These are phyloP conservation scores for Physella acuta DNA, from an alignment of 1,140 invertebrate genomes.

Conservation along the genomic window DNA sequence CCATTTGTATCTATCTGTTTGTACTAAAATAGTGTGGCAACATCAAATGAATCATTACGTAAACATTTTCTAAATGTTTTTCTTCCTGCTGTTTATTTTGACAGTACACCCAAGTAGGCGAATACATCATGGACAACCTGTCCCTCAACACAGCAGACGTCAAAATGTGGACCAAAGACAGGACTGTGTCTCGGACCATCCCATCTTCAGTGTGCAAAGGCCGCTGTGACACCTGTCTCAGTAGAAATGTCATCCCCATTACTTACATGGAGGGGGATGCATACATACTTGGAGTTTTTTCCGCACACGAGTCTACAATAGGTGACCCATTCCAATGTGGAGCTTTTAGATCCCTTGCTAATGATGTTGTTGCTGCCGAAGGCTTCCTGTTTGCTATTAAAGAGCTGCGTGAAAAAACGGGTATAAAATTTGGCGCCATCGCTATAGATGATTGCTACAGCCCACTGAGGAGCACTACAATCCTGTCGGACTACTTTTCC, in stretches of 20 bases:
- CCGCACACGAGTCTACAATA: constrained; percentile 37
- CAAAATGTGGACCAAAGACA: constrained; percentile 13
- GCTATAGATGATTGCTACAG: constrained; percentile 54
- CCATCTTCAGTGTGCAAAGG: constrained; percentile 33
- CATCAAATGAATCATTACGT: background rate
- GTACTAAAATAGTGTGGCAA: too few species aligned
- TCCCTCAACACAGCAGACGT: constrained; percentile 25
- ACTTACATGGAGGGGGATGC: constrained; percentile 40
- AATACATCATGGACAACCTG: constrained; percentile 22
- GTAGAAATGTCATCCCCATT: constrained; percentile 32
- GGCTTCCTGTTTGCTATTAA: constrained; percentile 43
- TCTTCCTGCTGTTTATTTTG: constrained; percentile 18
- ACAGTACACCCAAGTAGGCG: constrained; percentile 28
- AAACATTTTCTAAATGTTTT: background rate
- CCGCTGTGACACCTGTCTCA: constrained; percentile 36
- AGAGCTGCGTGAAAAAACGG: constrained; percentile 29
- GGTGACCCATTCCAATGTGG: constrained; percentile 41
- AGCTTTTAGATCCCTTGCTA: constrained; percentile 32
- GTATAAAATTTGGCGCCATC: constrained; percentile 44
- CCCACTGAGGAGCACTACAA: constrained; percentile 30
- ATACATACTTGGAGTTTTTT: constrained; percentile 47
- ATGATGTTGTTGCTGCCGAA: constrained; percentile 41
- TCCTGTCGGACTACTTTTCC: constrained; percentile 40
- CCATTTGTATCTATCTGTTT: too few species aligned
- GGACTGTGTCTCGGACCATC: constrained; percentile 3